A percentile compares a stretch with the other conserved stretches of the same genome.
Conservation (phyloP, 2,888 invertebrate species). For the Drosophila robusta region DNA sequence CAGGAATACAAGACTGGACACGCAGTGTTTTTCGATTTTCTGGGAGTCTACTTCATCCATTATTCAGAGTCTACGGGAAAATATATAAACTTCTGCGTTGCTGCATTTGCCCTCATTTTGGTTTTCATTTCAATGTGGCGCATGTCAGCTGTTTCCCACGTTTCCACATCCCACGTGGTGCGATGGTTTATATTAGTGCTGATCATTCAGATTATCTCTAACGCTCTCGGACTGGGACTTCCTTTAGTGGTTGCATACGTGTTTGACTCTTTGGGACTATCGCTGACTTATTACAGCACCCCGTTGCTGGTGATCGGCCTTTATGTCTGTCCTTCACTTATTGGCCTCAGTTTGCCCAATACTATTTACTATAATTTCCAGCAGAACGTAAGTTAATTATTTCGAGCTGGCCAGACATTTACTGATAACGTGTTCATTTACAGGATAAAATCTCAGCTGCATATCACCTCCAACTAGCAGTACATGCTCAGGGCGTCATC, state of each 20-base stretch:
- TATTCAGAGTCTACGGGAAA: slow-evolving; percentile 86
- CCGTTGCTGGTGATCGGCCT: slow-evolving; percentile 86
- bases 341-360: slow-evolving; percentile 77
- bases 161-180: slow-evolving; percentile 39
- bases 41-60: slow-evolving; percentile 88
- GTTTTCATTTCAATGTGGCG: slow-evolving; percentile 71
- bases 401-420: neutral
- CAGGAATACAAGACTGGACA: slow-evolving; percentile 84
- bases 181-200: slow-evolving; percentile 53
- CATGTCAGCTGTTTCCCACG: slow-evolving; percentile 64
- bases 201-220: slow-evolving; percentile 55
- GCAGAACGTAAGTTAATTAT: neutral
- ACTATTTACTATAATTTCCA: neutral
- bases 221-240: slow-evolving; percentile 78
- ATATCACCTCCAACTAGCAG: slow-evolving; percentile 76
- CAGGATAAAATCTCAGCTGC: slow-evolving; percentile 72
- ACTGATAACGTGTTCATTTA: slow-evolving; percentile 5
- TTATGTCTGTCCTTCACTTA: slow-evolving; percentile 80
- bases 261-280: slow-evolving; percentile 82
- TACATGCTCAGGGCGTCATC: slow-evolving; percentile 79
- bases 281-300: slow-evolving; percentile 87
- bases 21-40: slow-evolving; percentile 90
- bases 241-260: slow-evolving; percentile 81
- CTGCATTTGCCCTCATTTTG: slow-evolving; percentile 77
- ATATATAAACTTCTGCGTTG: slow-evolving; percentile 82